Evolutionary conservation across 2,113 vertebrate genomes (phyloP).

Genomic region (Hemiscyllium ocellatum): DNA sequence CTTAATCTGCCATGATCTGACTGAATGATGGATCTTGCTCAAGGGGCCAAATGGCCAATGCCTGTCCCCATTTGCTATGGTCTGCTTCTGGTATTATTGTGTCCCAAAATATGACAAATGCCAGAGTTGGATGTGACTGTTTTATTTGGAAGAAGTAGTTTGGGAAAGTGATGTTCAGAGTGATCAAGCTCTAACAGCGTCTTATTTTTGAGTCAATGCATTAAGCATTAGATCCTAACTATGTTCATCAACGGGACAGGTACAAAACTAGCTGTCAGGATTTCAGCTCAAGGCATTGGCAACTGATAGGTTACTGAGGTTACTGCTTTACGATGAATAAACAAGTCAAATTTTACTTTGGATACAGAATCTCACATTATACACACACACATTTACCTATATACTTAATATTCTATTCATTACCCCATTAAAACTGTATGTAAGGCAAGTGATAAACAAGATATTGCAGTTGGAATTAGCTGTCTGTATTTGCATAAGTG

Average conservation of each 20-base stretch:
- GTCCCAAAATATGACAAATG: too few species aligned
- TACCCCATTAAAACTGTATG: neutral
- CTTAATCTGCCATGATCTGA: neutral
- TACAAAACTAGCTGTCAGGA: too few species aligned
- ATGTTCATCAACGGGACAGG: too few species aligned
- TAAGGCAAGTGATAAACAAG: neutral
- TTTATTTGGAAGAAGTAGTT: too few species aligned
- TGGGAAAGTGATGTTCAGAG: too few species aligned
- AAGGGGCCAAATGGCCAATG: neutral
- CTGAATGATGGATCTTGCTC: neutral
- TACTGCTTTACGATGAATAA: neutral
- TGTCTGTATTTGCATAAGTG: neutral
- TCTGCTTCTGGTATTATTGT: too few species aligned
- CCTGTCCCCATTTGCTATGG: neutral
- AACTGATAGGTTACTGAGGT: too few species aligned
- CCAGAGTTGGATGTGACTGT: too few species aligned
- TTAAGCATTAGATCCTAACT: too few species aligned
- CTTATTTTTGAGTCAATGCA: too few species aligned
- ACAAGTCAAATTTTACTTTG: neutral
- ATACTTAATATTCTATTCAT: neutral
- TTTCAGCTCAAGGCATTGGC: too few species aligned
- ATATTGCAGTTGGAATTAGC: neutral
- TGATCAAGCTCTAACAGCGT: too few species aligned
- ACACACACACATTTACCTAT: neutral
- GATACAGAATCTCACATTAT: neutral